Base-by-base conservation (phyloP, 2,797 vertebrate species). In the Anas capensis region DNA sequence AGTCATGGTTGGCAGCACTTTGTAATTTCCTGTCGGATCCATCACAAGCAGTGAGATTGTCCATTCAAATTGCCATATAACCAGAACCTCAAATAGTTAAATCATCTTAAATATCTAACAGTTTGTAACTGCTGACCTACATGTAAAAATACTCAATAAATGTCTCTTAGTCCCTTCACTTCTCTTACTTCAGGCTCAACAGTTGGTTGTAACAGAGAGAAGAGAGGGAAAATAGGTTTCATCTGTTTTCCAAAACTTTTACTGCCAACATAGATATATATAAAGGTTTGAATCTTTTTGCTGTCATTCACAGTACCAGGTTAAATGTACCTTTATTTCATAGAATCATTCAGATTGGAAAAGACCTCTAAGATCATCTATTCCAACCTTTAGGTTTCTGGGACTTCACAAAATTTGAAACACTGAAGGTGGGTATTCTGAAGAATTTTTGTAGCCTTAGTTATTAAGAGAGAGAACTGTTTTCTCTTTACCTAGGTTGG, bases 401-500 rank as follows among this genome's bases (percentile, higher is more conserved):
- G 21, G 68, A 54, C 71, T 90, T 72, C 88, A 10, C 31, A 2
- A 64, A 88, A 16, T 57, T 88, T 26, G 48, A 64, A 77, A 64
- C 8, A 12, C 36, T 69, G 31, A 53, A 26, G 17, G 7, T 44
- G 17, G 2, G 4, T n/a, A 15, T 81, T 65, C 38, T 83, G 33
- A 88, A 78, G 31, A 85, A 33, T n/a, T 86, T 82, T 2, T 23
- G 5, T 88, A 54, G 13, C 36, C 29, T 53, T n/a, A 24, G 72
- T 94, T 61, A 89, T 4, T 71, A 65, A 90, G 65, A 92, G 34
- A 72, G 48, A 1, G 91, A 78, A 80, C 42, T 82, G 16, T 71
- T 57, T 66, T 82, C 46, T 96, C 66, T 94, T 71, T 38, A 69
- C 71, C 18, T 89, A 99, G 99, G 87, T 93, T 99, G 98, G 99